Conservation (phyloP, 1,140 invertebrate species). For the Proctacanthus coquilletti region DNA sequence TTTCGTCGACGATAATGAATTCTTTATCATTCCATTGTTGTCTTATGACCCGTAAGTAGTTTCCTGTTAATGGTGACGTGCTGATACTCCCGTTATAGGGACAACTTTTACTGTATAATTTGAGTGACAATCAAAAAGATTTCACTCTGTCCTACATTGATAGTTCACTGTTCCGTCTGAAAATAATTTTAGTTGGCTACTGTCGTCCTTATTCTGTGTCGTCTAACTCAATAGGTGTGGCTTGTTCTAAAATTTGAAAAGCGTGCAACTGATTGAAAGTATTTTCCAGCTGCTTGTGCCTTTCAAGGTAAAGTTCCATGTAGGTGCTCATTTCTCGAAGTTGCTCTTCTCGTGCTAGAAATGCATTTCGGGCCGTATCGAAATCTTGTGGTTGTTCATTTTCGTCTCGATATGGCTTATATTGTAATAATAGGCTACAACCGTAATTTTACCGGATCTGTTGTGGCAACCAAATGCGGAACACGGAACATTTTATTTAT, state of each 20-base stretch:
- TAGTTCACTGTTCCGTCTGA: background rate
- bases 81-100: conserved; percentile 5
- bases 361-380: conserved; percentile 18
- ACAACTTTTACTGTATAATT: conserved; percentile 9
- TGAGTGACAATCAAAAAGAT: conserved; percentile 1
- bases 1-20: conserved; percentile 5
- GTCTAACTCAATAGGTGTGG: too few relatives aligned
- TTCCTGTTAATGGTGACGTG: too few relatives aligned
- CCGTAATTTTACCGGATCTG: conserved; percentile 20
- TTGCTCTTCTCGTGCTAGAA: conserved; percentile 13
- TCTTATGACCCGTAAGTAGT: too few relatives aligned
- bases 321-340: conserved; percentile 16
- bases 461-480: conserved; percentile 19
- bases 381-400: conserved; percentile 16
- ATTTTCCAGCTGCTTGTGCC: conserved; percentile 18
- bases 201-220: too few relatives aligned
- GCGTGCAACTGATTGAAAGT: conserved; percentile 19
- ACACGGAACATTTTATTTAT: conserved; percentile 16
- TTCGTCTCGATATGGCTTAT: conserved; percentile 19
- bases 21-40: too few relatives aligned
- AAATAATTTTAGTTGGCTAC: background rate
- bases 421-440: conserved; percentile 22
- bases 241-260: conserved; percentile 17
- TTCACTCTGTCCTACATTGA: conserved; percentile 2
- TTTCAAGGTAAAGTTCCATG: conserved; percentile 14